Evolutionary conservation across 2,797 vertebrate genomes (phyloP).

Genomic region (Carapus acus): DNA sequence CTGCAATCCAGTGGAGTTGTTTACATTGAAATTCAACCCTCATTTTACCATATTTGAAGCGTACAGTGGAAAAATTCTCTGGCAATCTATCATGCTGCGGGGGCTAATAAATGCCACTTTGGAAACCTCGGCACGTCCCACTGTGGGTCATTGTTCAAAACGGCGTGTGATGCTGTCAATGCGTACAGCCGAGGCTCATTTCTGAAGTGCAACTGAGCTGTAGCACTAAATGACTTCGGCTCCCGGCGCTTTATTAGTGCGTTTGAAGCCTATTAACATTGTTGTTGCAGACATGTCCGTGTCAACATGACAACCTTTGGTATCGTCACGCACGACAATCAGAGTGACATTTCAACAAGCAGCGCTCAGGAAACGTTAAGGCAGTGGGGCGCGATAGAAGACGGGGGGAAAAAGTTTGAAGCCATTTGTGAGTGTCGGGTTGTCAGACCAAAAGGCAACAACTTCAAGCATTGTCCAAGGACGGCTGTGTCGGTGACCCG

Average conservation of each 20-base stretch:
- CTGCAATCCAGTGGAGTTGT: slow-evolving; percentile 23
- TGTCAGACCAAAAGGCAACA: slow-evolving; percentile 53
- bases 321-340: too few relatives aligned
- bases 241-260: slow-evolving; percentile 9
- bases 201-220: slow-evolving; percentile 20
- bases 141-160: slow-evolving; percentile 48
- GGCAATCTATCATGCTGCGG: slow-evolving; percentile 46
- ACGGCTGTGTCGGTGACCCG: slow-evolving; percentile 64
- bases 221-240: slow-evolving; percentile 19
- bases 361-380: slow-evolving; percentile 20
- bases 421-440: slow-evolving; percentile 52
- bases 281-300: too few relatives aligned
- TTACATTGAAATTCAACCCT: slow-evolving; percentile 45
- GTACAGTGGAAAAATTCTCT: slow-evolving; percentile 43
- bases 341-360: too few relatives aligned
- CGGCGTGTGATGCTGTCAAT: slow-evolving; percentile 34
- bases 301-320: too few relatives aligned
- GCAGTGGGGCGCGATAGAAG: slow-evolving; percentile 4
- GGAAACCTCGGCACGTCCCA: slow-evolving; percentile 34
- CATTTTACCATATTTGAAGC: slow-evolving; percentile 49
- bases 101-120: slow-evolving; percentile 46
- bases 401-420: slow-evolving; percentile 16
- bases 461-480: slow-evolving; percentile 62
- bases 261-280: slow-evolving; percentile 7
- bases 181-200: slow-evolving; percentile 25